These are phyloP conservation scores for Aspidoscelis tigris DNA, from an alignment of 2,113 vertebrate genomes.

Conservation along the genomic window DNA sequence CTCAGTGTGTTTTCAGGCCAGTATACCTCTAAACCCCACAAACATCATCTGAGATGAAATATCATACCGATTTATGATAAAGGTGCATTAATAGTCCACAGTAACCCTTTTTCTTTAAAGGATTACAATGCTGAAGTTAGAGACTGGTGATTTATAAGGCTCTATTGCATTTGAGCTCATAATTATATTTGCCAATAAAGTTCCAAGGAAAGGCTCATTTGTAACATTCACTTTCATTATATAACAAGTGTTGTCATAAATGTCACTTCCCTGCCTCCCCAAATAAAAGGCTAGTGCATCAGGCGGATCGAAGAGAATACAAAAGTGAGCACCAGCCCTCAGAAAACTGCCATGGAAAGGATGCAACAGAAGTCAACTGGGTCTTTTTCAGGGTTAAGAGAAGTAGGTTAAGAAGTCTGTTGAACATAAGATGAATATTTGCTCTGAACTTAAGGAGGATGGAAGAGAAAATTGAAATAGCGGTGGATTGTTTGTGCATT, in stretches of 20 bases:
- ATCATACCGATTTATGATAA: slow-evolving; percentile 22
- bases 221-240: slow-evolving; percentile 61
- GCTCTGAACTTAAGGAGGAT: not conserved
- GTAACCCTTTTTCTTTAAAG: slow-evolving; percentile 37
- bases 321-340: slow-evolving; percentile 40
- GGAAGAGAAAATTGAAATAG: slow-evolving; percentile 22
- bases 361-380: slow-evolving; percentile 21
- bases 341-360: slow-evolving; percentile 40
- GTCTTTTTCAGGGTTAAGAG: slow-evolving; percentile 3
- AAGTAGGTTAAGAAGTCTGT: slow-evolving; percentile 20
- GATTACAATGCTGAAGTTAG: slow-evolving; percentile 42
- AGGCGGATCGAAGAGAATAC: slow-evolving; percentile 46
- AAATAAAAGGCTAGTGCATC: slow-evolving; percentile 24
- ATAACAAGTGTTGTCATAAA: slow-evolving; percentile 49
- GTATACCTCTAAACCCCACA: slow-evolving; percentile 2
- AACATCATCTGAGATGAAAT: slow-evolving; percentile 30
- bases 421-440: slow-evolving; percentile 41
- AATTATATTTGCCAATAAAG: slow-evolving; percentile 62
- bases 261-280: slow-evolving; percentile 6
- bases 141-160: slow-evolving; percentile 51
- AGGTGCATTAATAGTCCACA: slow-evolving; percentile 10
- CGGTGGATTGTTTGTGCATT: not conserved
- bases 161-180: slow-evolving; percentile 52
- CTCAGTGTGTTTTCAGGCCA: not conserved
- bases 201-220: slow-evolving; percentile 44